phyloP scores from a whole-genome alignment of 1,140 invertebrate genomes.

The Drosophila mauritiana region DNA sequence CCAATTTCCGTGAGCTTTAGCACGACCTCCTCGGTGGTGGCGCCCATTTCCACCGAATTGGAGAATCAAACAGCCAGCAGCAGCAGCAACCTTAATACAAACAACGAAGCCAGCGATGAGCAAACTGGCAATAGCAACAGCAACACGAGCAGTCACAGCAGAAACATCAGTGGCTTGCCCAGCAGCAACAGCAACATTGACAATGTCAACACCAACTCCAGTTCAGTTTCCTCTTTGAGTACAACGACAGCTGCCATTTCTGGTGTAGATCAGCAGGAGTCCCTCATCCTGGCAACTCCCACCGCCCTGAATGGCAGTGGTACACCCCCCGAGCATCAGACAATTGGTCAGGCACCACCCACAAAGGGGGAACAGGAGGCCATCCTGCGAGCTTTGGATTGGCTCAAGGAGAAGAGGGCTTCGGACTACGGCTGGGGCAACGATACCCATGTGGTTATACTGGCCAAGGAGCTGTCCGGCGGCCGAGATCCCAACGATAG shows the following conservation, averaged over 20 bases:
- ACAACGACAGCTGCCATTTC: neutral
- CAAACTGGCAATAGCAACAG: constrained; percentile 31
- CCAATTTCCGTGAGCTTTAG: constrained; percentile 28
- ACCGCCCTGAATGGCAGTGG: constrained; percentile 18
- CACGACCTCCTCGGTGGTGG: constrained; percentile 13
- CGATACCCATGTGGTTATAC: constrained; percentile 90
- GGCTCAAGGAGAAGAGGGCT: constrained; percentile 88
- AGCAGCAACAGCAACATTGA: constrained; percentile 16
- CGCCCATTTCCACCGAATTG: neutral
- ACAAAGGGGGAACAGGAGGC: constrained; percentile 86
- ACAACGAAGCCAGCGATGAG: constrained; percentile 53
- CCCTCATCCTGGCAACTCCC: constrained; percentile 15
- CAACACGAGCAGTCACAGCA: constrained; percentile 12
- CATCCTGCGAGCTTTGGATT: constrained; percentile 88
- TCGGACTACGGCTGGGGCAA: constrained; percentile 91
- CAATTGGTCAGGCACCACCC: constrained; percentile 81
- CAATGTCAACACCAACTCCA: constrained; percentile 14
- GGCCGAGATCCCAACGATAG: constrained; percentile 85
- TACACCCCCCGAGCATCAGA: constrained; percentile 52
- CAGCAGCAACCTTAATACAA: constrained; percentile 11
- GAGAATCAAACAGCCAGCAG: constrained; percentile 9
- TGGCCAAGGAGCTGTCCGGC: constrained; percentile 86
- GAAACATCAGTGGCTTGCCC: constrained; percentile 8
- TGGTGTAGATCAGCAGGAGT: constrained; percentile 16
- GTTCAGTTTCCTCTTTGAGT: neutral